Base-by-base conservation (phyloP, 1,140 invertebrate genomes). In the Pseudomyrmex cubaensis region DNA sequence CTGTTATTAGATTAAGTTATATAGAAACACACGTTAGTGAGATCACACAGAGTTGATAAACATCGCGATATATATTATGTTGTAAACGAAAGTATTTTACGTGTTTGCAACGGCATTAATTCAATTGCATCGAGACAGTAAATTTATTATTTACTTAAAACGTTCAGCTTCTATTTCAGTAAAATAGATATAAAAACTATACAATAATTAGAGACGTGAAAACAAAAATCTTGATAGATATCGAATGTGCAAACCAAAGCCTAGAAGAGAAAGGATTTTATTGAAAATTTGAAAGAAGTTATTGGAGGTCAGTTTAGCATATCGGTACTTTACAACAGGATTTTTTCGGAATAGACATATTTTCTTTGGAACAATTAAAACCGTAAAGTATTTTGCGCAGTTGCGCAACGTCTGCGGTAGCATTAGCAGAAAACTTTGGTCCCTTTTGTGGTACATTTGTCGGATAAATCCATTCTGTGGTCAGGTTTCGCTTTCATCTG, bases 401-500 rank as follows among this genome's bases (percentile, higher is more conserved):
- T 67, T 25, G 75, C 22, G 67, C 10, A 20, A 73, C 13, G 85
- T 86, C 85, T 86, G 78, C 76, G 83, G 87, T 54, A 73, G 84
- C 89, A 90, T 91, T 90, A 85, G 90, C 77, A 74, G 82, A 83
- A 83, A 92, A 90, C 88, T 91, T 91, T 85, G 72, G 78, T 87
- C 74, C 86, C 86, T 82, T 92, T 91, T 91, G 88, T 89, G 86
- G 84, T 78, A 82, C 84, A 73, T 86, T 90, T 90, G 84, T 76
- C 77, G 86, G 88, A 92, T 91, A 93, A 93, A 92, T 92, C 91
- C 88, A 92, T 92, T 90, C 85, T 86, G 91, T 86, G 92, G 92
- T 92, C 90, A 92, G 91, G 90, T 92, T 93, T 93, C 91, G 89
- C 92, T 93, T 93, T 93, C 91, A 93, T 93, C 92, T 93, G 88